Evolutionary conservation across 2,888 invertebrate species (phyloP).

Genomic region (Sinodicranocentrus sp.): DNA sequence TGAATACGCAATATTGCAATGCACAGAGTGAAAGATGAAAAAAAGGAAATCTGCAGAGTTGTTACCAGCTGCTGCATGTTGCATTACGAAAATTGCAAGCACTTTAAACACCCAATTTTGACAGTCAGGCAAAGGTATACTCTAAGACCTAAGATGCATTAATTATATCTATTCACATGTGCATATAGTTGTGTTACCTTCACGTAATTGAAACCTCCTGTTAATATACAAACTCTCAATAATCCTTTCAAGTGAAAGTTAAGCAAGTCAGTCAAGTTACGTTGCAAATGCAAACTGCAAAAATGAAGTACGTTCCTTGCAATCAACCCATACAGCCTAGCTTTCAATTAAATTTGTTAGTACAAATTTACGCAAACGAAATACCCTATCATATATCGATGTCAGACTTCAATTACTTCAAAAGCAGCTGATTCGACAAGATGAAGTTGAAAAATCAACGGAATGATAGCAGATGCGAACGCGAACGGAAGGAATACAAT

Average conservation of each 20-base stretch:
- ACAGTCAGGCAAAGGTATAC: neutral
- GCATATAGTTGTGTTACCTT: neutral
- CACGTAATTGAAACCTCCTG: neutral
- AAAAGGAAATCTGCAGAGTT: no score
- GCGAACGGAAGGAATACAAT: no score
- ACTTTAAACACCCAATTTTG: neutral
- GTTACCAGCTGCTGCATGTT: no score
- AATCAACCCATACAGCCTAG: neutral
- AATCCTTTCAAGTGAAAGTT: neutral
- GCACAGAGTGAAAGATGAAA: no score
- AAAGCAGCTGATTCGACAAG: constrained; percentile 39
- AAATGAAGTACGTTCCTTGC: neutral
- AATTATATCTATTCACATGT: neutral
- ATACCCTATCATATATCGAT: neutral
- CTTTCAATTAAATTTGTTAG: neutral
- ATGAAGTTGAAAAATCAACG: neutral
- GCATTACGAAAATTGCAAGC: neutral
- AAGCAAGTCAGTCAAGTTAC: neutral
- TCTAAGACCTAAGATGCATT: neutral
- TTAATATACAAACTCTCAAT: neutral
- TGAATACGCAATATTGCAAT: no score
- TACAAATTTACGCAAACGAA: no score
- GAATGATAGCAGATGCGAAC: no score
- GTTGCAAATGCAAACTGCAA: neutral
- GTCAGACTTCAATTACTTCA: neutral